Evolutionary conservation across 2,797 vertebrate species (phyloP), one percentile per base, ranked within the genome.

Genomic region (Mormyrops attenuatus): DNA sequence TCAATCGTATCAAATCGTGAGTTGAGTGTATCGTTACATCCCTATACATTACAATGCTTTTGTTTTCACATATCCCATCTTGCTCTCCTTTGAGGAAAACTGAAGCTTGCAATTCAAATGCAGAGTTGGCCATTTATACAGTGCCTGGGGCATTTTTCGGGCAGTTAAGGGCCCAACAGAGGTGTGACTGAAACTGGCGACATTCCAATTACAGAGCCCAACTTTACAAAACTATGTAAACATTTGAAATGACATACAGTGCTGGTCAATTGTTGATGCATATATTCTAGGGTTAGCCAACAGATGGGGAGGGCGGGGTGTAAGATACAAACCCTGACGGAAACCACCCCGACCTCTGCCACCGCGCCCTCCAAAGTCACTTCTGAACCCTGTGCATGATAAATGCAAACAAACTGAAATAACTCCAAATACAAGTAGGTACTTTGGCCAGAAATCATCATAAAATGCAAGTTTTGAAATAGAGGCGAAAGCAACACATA

Each of bases 341-440:
- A 92, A 94, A 11, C 92, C 89, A 5, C 94, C 91, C 38, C 92
- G 90, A 53, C 93, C 91, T 66, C 94, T 88, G 88, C 93, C 91
- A 87, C 93, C 87, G 50, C 94, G 92, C 53, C 92, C 82, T 13
- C 89, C 84, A 53, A 66, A 89, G 30, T 87, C 84, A 22, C 89
- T 86, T 53, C 47, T 69, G 89, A 89, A 89, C 20, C 84, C 89
- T 85, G 34, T 34, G 47, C 6, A 34, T 34, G 6, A 47, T 52
- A 55, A 53, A 53, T 34, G 9, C 47, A 52, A 85, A 50, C 13
- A 85, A 13, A 50, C 1, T 69, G 63, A 77, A n/a, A n/a, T 20
- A 20, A 47, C 73, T 80, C 73, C 41, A 8, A 8, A 80, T 9
- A 20, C 73, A 80, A 80, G 34, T 20, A 80, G 73, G 73, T 80